Conservation (phyloP, 2,888 invertebrate genomes). For the Morpho helenor region DNA sequence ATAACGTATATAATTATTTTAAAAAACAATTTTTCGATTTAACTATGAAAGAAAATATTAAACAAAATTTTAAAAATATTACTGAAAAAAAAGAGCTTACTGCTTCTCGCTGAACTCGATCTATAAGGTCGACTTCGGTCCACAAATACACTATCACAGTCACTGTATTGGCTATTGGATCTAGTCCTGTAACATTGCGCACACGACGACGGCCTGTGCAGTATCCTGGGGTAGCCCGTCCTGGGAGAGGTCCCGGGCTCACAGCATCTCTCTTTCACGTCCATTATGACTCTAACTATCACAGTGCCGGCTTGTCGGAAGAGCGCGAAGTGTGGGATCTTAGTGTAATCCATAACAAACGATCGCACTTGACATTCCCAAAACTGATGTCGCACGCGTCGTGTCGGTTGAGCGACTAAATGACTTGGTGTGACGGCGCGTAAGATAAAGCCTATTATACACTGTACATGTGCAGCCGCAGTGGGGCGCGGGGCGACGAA, state of each 20-base stretch:
- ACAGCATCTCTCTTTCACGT: constrained; percentile 41
- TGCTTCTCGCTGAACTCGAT: constrained; percentile 62
- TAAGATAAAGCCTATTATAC: constrained; percentile 64
- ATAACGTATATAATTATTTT: no score
- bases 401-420: constrained; percentile 72
- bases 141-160: constrained; percentile 70
- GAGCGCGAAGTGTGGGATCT: constrained; percentile 60
- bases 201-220: constrained; percentile 52
- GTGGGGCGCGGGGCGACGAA: constrained; percentile 58
- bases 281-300: constrained; percentile 64
- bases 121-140: constrained; percentile 58
- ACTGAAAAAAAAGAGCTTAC: constrained; percentile 51
- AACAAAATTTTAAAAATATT: no score
- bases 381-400: constrained; percentile 67
- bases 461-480: constrained; percentile 51
- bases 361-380: constrained; percentile 63
- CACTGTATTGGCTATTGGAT: constrained; percentile 65
- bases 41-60: no score
- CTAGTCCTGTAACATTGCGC: constrained; percentile 68
- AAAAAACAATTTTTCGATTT: no score
- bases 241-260: constrained; percentile 36
- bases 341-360: constrained; percentile 63
- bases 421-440: constrained; percentile 63
- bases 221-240: constrained; percentile 35
- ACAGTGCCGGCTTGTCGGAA: constrained; percentile 60